Evolutionary conservation across 2,797 vertebrate genomes (phyloP).

Genomic region (Anableps anableps): DNA sequence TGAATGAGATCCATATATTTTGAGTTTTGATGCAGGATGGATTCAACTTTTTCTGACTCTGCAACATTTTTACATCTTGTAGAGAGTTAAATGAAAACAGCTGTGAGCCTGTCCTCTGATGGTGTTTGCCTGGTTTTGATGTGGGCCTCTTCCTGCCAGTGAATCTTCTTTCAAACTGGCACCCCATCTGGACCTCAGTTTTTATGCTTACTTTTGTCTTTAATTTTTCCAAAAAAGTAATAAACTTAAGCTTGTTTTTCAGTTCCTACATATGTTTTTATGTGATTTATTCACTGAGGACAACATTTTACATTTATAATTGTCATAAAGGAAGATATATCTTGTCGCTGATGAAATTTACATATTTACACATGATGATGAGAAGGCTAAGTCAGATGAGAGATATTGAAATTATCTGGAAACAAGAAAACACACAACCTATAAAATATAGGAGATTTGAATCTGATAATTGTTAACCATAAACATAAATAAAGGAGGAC

Average conservation of each 20-base stretch:
- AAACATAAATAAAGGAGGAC: neutral
- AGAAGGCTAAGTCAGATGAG: neutral
- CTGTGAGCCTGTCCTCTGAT: constrained; percentile 50
- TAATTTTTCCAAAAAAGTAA: constrained; percentile 2
- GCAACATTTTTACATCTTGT: constrained; percentile 47
- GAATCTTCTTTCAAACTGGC: constrained; percentile 28
- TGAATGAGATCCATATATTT: neutral
- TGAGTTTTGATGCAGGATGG: neutral
- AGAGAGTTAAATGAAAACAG: constrained; percentile 73
- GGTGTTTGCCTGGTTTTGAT: constrained; percentile 57
- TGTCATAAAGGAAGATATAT: neutral
- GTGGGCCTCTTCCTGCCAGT: constrained; percentile 68
- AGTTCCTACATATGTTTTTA: neutral
- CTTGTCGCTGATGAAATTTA: neutral
- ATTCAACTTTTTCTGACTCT: constrained; percentile 19
- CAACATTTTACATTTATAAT: neutral
- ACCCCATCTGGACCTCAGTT: constrained; percentile 26
- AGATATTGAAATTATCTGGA: neutral
- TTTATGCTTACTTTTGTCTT: constrained; percentile 9
- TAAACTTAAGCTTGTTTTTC: neutral
- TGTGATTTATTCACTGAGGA: neutral
- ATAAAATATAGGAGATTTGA: neutral
- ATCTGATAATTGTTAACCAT: neutral
- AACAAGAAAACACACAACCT: neutral
- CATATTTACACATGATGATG: neutral